These are phyloP conservation scores for Octonoba sinensis DNA, from an alignment of 2,888 invertebrate genomes.

Conservation along the genomic window DNA sequence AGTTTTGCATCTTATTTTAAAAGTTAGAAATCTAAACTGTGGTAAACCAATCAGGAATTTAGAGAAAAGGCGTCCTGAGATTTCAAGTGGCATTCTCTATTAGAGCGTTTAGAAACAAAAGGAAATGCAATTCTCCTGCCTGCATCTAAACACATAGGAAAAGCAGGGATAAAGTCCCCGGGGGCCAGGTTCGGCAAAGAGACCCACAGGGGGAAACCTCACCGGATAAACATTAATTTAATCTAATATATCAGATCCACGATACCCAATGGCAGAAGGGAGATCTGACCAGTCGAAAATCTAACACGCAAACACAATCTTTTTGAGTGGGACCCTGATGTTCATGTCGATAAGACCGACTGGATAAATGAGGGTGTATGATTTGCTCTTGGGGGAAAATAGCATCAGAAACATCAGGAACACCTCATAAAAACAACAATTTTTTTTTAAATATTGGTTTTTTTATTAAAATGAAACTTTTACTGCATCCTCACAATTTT, in stretches of 20 bases:
- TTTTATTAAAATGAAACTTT: no score
- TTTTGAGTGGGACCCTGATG: conserved; percentile 39
- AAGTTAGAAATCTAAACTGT: no score
- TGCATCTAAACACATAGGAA: not conserved
- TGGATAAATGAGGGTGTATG: no score
- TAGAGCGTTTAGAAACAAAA: not conserved
- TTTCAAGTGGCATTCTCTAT: not conserved
- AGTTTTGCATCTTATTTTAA: no score
- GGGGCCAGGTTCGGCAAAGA: conserved; percentile 18
- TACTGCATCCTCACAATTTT: no score
- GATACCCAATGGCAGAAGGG: conserved; percentile 1
- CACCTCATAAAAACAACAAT: no score
- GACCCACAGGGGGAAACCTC: conserved; percentile 9
- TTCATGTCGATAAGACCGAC: conserved; percentile 36
- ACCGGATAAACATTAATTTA: conserved; percentile 59
- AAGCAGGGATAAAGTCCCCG: conserved; percentile 12
- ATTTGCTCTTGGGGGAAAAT: no score
- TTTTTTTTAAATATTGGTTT: no score
- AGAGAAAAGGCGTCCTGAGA: not conserved
- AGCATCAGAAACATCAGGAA: no score
- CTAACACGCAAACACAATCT: conserved; percentile 58
- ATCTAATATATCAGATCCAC: conserved; percentile 43
- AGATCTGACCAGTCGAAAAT: conserved; percentile 8
- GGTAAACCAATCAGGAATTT: no score
- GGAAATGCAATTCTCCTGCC: not conserved